Percentiles rank a stretch among this genome's conserved stretches.
Evolutionary conservation across 2,113 vertebrate species (phyloP).

Genomic region (Lates calcarifer): DNA sequence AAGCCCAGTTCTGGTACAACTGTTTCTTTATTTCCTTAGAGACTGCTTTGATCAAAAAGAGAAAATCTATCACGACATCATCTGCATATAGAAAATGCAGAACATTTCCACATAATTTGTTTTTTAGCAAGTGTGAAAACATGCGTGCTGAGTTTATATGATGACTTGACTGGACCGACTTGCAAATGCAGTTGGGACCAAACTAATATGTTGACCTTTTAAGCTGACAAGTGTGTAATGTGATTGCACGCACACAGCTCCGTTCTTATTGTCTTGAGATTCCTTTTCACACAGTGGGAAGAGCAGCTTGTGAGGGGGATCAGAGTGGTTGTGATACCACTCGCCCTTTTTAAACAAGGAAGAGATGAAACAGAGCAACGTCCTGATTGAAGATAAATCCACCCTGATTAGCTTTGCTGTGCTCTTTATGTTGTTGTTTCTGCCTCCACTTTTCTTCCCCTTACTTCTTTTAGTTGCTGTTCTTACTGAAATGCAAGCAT

Average conservation of each 20-base stretch:
- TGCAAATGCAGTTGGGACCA: constrained; percentile 36
- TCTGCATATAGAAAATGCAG: constrained; percentile 15
- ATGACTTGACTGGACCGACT: constrained; percentile 38
- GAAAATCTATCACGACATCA: constrained; percentile 11
- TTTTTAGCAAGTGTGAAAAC: constrained; percentile 17
- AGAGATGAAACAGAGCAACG: constrained; percentile 62
- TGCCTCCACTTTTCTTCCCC: not conserved
- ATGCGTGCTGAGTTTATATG: not conserved
- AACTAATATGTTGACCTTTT: constrained; percentile 83
- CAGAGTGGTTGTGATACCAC: constrained; percentile 55
- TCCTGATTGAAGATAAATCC: constrained; percentile 71
- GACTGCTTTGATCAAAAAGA: not conserved
- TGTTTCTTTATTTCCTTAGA: not conserved
- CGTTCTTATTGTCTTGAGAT: constrained; percentile 61
- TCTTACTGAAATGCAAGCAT: constrained; percentile 22
- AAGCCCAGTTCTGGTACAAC: not conserved
- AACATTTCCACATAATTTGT: not conserved
- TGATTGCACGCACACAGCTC: constrained; percentile 60
- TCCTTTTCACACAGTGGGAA: constrained; percentile 50
- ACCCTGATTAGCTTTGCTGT: constrained; percentile 59
- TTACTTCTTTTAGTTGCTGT: not conserved
- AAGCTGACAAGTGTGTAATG: constrained; percentile 83
- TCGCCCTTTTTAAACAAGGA: constrained; percentile 56
- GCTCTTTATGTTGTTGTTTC: constrained; percentile 43
- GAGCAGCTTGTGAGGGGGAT: constrained; percentile 55